Evolutionary conservation across 2,113 vertebrate species (phyloP).

Genomic region (Thunnus thynnus): DNA sequence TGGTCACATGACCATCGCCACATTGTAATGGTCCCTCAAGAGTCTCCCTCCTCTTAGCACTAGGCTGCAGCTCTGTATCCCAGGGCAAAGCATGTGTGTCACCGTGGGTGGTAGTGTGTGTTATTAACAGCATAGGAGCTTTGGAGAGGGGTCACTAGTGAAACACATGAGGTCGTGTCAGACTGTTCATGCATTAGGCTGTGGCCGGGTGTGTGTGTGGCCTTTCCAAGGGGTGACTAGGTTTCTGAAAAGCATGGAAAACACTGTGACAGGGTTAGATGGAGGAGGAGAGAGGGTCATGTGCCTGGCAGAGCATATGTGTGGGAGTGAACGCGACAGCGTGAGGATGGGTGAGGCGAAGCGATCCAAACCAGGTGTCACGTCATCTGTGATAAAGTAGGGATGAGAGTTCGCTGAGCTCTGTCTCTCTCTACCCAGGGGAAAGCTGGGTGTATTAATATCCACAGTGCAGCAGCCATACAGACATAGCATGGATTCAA

Average conservation of each 20-base stretch:
- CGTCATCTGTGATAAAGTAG: slow-evolving; percentile 27
- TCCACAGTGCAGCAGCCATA: slow-evolving; percentile 32
- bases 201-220: slow-evolving; percentile 27
- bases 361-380: slow-evolving; percentile 62
- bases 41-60: background rate
- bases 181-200: slow-evolving; percentile 64
- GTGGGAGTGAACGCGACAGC: slow-evolving; percentile 23
- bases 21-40: background rate
- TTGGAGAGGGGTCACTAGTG: slow-evolving; percentile 60
- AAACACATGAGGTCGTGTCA: slow-evolving; percentile 60
- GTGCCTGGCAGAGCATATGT: slow-evolving; percentile 36
- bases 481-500: slow-evolving; percentile 19
- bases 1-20: slow-evolving; percentile 13
- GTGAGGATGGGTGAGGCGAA: slow-evolving; percentile 25
- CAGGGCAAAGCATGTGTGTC: slow-evolving; percentile 31
- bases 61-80: background rate
- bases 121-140: slow-evolving; percentile 62
- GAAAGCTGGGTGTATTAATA: slow-evolving; percentile 55
- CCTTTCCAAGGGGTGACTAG: slow-evolving; percentile 67
- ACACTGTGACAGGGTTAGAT: slow-evolving; percentile 57
- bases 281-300: slow-evolving; percentile 37
- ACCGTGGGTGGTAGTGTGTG: slow-evolving; percentile 50
- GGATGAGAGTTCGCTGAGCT: slow-evolving; percentile 44
- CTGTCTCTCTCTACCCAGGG: slow-evolving; percentile 19
- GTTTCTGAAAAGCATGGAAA: slow-evolving; percentile 66